Conservation (phyloP, 2,888 invertebrate species). For the Dryadula phaetusa region DNA sequence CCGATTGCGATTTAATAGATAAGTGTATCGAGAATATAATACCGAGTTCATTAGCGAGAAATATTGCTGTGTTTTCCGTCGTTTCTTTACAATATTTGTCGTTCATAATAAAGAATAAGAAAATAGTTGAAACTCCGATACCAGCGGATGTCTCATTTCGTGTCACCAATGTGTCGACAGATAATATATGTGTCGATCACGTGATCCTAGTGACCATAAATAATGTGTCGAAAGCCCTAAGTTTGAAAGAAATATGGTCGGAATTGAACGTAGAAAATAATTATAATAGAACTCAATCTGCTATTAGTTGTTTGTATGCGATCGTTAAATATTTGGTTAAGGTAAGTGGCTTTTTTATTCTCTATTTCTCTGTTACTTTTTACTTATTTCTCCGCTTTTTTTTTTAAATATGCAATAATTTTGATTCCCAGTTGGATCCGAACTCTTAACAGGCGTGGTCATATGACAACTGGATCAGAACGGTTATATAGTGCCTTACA, state of each 20-base stretch:
- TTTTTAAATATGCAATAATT: no score
- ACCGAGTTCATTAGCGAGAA: conserved; percentile 63
- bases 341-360: conserved; percentile 55
- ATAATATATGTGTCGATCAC: conserved; percentile 70
- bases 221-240: conserved; percentile 72
- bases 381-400: not conserved
- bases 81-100: conserved; percentile 78
- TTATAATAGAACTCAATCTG: conserved; percentile 74
- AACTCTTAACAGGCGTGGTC: no score
- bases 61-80: conserved; percentile 72
- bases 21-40: conserved; percentile 72
- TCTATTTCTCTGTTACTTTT: no score
- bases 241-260: conserved; percentile 71
- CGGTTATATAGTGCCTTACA: no score
- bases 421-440: no score
- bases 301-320: conserved; percentile 77
- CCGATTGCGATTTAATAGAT: conserved; percentile 75
- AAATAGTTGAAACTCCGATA: conserved; percentile 73
- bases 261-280: conserved; percentile 74
- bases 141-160: conserved; percentile 75
- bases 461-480: no score
- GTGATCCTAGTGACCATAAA: conserved; percentile 66
- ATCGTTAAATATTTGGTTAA: conserved; percentile 77
- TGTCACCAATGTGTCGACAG: conserved; percentile 55
- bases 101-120: conserved; percentile 79